Conservation (phyloP, 92 coral and sea anemone genomes). For the Hydrozoanthus gracilis region DNA sequence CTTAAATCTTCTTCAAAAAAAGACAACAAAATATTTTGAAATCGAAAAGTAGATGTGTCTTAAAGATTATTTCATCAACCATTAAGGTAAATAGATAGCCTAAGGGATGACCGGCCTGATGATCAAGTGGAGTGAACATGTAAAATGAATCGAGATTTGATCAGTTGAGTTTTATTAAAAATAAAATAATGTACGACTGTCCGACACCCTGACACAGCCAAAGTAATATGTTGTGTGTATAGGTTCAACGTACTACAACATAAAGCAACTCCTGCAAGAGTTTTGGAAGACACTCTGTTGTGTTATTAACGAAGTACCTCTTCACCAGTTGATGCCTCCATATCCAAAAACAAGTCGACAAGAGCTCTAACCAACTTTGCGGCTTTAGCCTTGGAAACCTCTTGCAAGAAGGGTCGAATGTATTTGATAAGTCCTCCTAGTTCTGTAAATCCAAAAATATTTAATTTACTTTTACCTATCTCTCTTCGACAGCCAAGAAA, state of each 20-base stretch:
- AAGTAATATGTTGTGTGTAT: neutral
- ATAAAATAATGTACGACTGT: neutral
- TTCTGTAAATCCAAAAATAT: constrained; percentile 54
- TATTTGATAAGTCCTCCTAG: constrained; percentile 97
- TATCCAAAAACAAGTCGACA: constrained; percentile 93
- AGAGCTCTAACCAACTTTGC: constrained; percentile 95
- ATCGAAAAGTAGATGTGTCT: too few species aligned
- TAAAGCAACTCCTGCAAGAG: too few species aligned
- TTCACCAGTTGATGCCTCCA: constrained; percentile 98
- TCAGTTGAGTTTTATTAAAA: too few species aligned
- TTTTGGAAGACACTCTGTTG: too few species aligned
- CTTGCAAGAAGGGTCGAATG: constrained; percentile 90
- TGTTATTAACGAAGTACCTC: constrained; percentile 63
- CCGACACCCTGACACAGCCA: neutral
- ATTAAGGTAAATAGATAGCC: too few species aligned
- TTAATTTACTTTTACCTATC: neutral
- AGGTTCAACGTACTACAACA: neutral
- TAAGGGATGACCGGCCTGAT: too few species aligned
- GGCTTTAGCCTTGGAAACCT: constrained; percentile 96
- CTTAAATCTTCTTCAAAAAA: too few species aligned
- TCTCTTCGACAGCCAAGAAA: too few species aligned
- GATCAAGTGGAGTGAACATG: too few species aligned
- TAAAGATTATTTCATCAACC: too few species aligned
- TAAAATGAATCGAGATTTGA: too few species aligned
- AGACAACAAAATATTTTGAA: too few species aligned